phyloP scores from a whole-genome alignment of 2,888 invertebrate genomes.

The Luffia ferchaultella region DNA sequence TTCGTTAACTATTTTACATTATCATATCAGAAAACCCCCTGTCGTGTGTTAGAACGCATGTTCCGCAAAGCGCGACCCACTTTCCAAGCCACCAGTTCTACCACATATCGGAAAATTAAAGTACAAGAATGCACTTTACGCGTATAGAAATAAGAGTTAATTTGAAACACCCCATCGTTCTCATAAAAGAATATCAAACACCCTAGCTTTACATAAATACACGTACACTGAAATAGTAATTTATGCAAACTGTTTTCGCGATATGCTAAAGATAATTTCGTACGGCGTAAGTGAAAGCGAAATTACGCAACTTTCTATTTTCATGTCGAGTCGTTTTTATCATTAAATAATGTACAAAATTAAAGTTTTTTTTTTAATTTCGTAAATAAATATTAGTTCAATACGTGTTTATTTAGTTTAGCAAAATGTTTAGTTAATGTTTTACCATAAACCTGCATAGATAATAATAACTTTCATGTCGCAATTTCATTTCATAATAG shows the following conservation, averaged over 20 bases:
- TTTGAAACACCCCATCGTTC: constrained; percentile 19
- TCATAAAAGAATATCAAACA: constrained; percentile 23
- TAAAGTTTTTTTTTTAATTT: no score
- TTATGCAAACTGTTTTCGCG: constrained; percentile 44
- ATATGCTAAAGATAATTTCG: constrained; percentile 44
- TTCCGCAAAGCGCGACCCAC: constrained; percentile 41
- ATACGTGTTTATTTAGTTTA: no score
- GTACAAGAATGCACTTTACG: constrained; percentile 24
- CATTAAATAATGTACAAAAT: no score
- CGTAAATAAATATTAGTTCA: no score
- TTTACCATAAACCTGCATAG: no score
- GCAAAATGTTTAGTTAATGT: no score
- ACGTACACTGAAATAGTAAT: constrained; percentile 26
- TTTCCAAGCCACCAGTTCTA: constrained; percentile 46
- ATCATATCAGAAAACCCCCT: neutral
- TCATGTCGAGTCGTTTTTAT: neutral
- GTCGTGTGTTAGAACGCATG: no score
- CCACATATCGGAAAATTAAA: constrained; percentile 38
- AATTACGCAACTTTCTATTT: constrained; percentile 61
- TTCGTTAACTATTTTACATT: no score
- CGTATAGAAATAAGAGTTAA: constrained; percentile 29
- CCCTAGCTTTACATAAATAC: constrained; percentile 30
- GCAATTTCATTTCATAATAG: no score
- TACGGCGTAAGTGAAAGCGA: constrained; percentile 49
- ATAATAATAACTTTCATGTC: no score